Base-by-base conservation (phyloP, 2,797 vertebrate genomes). In the Eleutherodactylus coqui region DNA sequence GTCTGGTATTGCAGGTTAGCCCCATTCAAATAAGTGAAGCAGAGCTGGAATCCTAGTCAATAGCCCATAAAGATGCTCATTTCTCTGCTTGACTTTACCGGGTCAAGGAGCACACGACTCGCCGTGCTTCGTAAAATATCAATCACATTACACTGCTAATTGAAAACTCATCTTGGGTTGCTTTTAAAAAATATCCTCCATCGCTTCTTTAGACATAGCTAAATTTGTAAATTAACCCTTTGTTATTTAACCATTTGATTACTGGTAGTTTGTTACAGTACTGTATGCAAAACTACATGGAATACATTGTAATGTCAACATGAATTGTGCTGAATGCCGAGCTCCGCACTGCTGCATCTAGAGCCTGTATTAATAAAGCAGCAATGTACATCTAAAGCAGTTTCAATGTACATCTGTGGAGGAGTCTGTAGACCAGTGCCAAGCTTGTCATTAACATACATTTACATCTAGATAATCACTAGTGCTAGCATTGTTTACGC, bases 401-500 rank as follows among this genome's bases (percentile, higher is more conserved):
- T 81, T 36, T 53, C 64, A 27, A 24, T 53, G 27, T 41, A 7
- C n/a, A 51, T 72, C 13, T 82, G 49, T 51, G 9, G 70, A 41
- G 34, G 29, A 43, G 24, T 55, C 34, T 38, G 80, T 29, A 43
- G 24, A 73, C 53, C 80, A 55, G 53, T 43, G 34, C 34, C 67
- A 73, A 55, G 36, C 67, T 82, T 43, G 7, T 38, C 69, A 58
- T 53, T 55, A 53, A 17, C 38, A 58, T 51, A 58, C 47, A 51
- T 70, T 70, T 62, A 4, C 27, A 41, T 45, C 47, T 47, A 80
- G 38, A 64, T 64, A 79, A 79, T 79, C 9, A 80, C 41, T 82
- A 19, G 67, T 73, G 75, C 36, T 49, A 14, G 75, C 49, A 27
- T 58, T 77, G 67, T 82, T 82, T 82, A 49, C 47, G 4, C 41